phyloP scores from a whole-genome alignment of 2,113 vertebrate species.

The Morone chrysops region DNA sequence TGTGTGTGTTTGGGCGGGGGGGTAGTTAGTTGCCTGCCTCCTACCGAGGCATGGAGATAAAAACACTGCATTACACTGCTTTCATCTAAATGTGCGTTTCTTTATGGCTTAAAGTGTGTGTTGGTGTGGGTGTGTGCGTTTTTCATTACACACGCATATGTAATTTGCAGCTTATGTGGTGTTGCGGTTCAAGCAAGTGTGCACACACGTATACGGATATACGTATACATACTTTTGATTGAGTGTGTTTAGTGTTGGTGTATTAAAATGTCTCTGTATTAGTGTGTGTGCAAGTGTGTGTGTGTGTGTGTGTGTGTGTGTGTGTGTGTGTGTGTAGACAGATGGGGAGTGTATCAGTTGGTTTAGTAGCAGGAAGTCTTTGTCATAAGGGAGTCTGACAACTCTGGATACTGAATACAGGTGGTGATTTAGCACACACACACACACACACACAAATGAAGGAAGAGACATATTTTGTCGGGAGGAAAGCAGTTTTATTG shows the following conservation, averaged over 20 bases:
- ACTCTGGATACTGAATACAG: slow-evolving; percentile 54
- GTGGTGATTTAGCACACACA: slow-evolving; percentile 69
- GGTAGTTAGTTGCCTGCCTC: slow-evolving; percentile 37
- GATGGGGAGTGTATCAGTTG: slow-evolving; percentile 43
- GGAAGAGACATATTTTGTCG: slow-evolving; percentile 44
- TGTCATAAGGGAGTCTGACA: slow-evolving; percentile 68
- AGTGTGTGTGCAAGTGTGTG: slow-evolving; percentile 3
- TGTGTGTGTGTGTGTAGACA: slow-evolving; percentile 29
- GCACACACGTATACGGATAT: neutral
- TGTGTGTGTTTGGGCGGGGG: slow-evolving; percentile 34
- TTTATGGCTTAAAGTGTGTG: slow-evolving; percentile 28
- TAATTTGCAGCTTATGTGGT: neutral
- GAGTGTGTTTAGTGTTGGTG: neutral
- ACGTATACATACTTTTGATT: neutral
- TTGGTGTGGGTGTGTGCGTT: neutral
- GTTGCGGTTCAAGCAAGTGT: neutral
- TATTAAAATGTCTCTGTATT: slow-evolving; percentile 19
- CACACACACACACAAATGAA: slow-evolving; percentile 34
- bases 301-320: slow-evolving; percentile 25
- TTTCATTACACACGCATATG: neutral
- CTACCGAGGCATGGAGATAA: slow-evolving; percentile 33
- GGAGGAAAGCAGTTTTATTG: slow-evolving; percentile 77
- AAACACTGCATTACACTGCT: slow-evolving; percentile 51
- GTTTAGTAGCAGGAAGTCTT: slow-evolving; percentile 68
- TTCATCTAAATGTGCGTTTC: slow-evolving; percentile 68